Base-by-base conservation (phyloP, 1,140 invertebrate species). In the Cyphomyrmex costatus region DNA sequence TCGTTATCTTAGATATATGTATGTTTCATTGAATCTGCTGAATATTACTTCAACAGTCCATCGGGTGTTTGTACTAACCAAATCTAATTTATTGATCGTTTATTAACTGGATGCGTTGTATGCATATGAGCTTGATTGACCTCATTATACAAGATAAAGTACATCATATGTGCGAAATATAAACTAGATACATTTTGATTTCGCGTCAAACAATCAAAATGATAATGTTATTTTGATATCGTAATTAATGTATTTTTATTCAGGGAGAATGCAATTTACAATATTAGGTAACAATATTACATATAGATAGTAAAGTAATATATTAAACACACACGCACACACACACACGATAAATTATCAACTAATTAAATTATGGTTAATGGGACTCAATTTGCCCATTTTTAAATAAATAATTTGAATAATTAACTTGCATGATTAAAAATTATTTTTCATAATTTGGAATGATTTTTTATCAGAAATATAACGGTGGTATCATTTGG, bases 41-140 rank as follows among this genome's bases (percentile, higher is more conserved):
- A n/a, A 51, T 30, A 82, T 51, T 42, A 33, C 46, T 33, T 51
- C 30, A 30, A 71, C 61, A 21, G 30, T 10, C n/a, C 14, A 36
- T 19, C 5, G 53, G 3, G 21, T 33, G 24, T 46, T 46, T 68
- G 36, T 71, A 21, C 0, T 10, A 27, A 46, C 33, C 51, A 60
- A 49, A 84, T 71, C 68, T 84, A 87, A 88, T 87, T 68, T 68
- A 85, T 88, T 33, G 86, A 88, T 88, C 74, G 74, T 76, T 88
- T 88, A 86, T 89, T 86, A 89, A 88, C 82, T n/a, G n/a, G 14
- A n/a, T 33, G 36, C 51, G 10, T 30, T 51, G 46, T 58, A 21
- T 53, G 87, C 68, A 65, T 49, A 70, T 51, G 85, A 86, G 53
- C 78, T 53, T 78, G 77, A 88, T 89, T 85, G 74, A 86, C 66